Percentiles rank a stretch among this genome's conserved stretches.
phyloP scores from a whole-genome alignment of 2,888 invertebrate genomes.

The Syrista parreyssii region DNA sequence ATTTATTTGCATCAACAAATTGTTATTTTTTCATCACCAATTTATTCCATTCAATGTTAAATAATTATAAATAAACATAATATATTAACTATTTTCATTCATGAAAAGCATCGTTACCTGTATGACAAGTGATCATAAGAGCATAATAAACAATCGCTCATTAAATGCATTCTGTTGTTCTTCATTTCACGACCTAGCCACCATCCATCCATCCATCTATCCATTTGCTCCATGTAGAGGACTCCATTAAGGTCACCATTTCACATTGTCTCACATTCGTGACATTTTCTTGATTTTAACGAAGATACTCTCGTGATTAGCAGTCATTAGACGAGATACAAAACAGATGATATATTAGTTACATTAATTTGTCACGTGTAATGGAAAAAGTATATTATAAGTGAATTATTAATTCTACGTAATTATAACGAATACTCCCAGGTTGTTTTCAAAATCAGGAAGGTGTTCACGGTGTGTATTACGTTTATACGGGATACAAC shows the following conservation, averaged over 20 bases:
- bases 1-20: constrained; percentile 64
- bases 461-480: constrained; percentile 12
- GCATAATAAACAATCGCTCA: constrained; percentile 68
- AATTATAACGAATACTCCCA: constrained; percentile 20
- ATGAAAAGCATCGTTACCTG: constrained; percentile 67
- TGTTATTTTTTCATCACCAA: constrained; percentile 65
- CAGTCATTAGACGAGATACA: background rate
- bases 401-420: background rate
- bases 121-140: constrained; percentile 67
- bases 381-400: background rate
- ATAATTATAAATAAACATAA: constrained; percentile 65
- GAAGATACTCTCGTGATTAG: background rate
- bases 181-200: constrained; percentile 65
- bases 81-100: constrained; percentile 68
- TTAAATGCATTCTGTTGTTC: constrained; percentile 67
- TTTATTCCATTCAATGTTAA: constrained; percentile 66
- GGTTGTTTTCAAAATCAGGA: constrained; percentile 32
- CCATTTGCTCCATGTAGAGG: constrained; percentile 24
- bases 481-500: background rate
- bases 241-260: constrained; percentile 9
- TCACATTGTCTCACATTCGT: constrained; percentile 9
- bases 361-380: background rate
- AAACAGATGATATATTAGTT: background rate
- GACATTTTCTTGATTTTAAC: constrained; percentile 4
- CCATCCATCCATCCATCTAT: constrained; percentile 43